Conservation (phyloP, 2,797 vertebrate species). For the Pseudomugil gertrudae region DNA sequence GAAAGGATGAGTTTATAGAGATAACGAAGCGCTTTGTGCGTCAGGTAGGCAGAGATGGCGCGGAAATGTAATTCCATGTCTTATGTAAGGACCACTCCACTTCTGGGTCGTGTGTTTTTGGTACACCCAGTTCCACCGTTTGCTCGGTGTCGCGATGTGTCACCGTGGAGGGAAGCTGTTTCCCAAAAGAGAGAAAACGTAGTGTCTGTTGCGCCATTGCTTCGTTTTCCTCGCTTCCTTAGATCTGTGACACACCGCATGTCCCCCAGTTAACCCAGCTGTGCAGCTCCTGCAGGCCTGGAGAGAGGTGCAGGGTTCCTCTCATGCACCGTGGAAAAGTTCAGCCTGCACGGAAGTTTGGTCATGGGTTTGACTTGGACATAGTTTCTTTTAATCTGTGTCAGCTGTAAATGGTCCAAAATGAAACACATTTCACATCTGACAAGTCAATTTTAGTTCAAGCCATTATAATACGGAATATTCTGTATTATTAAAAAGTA, state of each 20-base stretch:
- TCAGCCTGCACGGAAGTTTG: background rate
- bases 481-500: too few relatives aligned
- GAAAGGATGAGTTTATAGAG: constrained; percentile 4
- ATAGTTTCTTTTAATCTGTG: background rate
- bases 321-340: background rate
- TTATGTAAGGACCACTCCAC: constrained; percentile 62
- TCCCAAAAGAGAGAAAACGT: constrained; percentile 42
- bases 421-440: background rate
- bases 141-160: constrained; percentile 65
- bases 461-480: too few relatives aligned
- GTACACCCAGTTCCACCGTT: constrained; percentile 67
- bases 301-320: constrained; percentile 13
- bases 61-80: constrained; percentile 39
- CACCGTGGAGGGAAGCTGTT: constrained; percentile 49
- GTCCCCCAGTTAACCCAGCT: background rate
- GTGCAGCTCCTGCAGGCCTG: constrained; percentile 38
- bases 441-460: background rate
- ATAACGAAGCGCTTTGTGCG: constrained; percentile 32
- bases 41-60: constrained; percentile 35
- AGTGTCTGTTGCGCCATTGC: constrained; percentile 14
- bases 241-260: background rate
- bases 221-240: background rate
- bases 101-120: constrained; percentile 75
- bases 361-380: background rate
- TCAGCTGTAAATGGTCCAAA: background rate